Conservation (phyloP, 2,888 invertebrate species). For the Argyresthia goedartella region DNA sequence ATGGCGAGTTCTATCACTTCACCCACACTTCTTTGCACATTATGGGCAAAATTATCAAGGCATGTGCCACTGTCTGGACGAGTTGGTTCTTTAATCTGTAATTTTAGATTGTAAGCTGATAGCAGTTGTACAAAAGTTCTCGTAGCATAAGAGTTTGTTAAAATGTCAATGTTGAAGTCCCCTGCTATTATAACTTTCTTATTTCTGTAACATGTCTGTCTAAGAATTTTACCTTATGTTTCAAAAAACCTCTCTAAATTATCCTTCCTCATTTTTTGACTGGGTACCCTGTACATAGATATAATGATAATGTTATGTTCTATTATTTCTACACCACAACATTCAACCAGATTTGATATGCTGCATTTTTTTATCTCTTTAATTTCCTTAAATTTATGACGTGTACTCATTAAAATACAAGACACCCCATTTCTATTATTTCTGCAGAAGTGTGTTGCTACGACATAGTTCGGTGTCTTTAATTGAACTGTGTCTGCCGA, state of each 20-base stretch:
- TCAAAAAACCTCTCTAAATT: conserved; percentile 2
- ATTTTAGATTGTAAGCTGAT: background rate
- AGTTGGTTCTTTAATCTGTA: background rate
- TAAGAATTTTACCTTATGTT: conserved; percentile 2
- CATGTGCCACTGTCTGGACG: background rate
- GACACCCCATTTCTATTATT: background rate
- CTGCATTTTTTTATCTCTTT: background rate
- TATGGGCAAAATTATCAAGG: background rate
- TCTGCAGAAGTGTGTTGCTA: background rate
- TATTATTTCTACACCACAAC: conserved; percentile 9
- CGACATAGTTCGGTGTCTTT: background rate
- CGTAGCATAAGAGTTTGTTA: background rate
- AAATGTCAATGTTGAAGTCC: conserved; percentile 1
- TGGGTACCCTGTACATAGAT: conserved; percentile 11
- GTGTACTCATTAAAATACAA: background rate
- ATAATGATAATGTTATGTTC: conserved; percentile 5
- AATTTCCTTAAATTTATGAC: background rate
- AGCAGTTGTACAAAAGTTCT: background rate
- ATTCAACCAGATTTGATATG: conserved; percentile 7
- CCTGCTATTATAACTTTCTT: conserved; percentile 8
- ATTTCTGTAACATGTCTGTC: background rate
- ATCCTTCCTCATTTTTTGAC: background rate
- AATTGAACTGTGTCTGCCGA: conserved; percentile 1
- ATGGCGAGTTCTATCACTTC: background rate
- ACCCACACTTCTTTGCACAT: background rate